These are phyloP conservation scores for Bombus waltoni DNA, from an alignment of 1,140 invertebrate genomes.

Conservation along the genomic window DNA sequence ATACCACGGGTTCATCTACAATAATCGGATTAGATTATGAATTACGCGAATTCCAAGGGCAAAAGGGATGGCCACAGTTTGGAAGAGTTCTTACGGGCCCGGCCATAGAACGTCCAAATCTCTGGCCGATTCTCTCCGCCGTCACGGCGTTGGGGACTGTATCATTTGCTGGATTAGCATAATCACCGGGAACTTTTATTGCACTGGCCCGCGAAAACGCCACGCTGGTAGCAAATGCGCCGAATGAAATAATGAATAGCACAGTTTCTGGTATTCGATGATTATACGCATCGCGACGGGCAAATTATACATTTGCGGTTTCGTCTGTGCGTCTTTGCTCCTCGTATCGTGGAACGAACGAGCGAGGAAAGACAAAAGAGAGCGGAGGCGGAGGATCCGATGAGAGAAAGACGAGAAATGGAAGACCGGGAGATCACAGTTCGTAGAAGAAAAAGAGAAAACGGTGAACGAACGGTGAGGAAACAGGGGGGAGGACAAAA, in stretches of 20 bases:
- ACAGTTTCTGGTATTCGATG: slow-evolving; percentile 82
- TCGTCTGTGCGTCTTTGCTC: slow-evolving; percentile 57
- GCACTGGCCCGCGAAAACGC: slow-evolving; percentile 64
- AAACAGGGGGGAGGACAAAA: background rate
- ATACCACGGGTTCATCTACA: slow-evolving; percentile 28
- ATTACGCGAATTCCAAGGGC: slow-evolving; percentile 25
- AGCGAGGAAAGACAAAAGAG: slow-evolving; percentile 19
- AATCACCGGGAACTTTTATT: slow-evolving; percentile 82
- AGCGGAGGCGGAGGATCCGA: slow-evolving; percentile 18
- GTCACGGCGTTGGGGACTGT: slow-evolving; percentile 55
- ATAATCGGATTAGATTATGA: slow-evolving; percentile 55
- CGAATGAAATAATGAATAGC: slow-evolving; percentile 83
- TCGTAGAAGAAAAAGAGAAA: slow-evolving; percentile 13
- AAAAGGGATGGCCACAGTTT: background rate
- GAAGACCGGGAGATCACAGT: background rate
- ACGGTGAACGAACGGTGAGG: background rate
- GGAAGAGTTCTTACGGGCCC: background rate
- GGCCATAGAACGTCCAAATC: slow-evolving; percentile 51
- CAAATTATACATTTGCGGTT: slow-evolving; percentile 82
- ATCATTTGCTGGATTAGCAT: slow-evolving; percentile 82
- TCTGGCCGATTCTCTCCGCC: slow-evolving; percentile 4
- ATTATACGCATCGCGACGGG: slow-evolving; percentile 80
- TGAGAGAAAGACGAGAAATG: background rate
- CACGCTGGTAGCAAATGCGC: slow-evolving; percentile 81
- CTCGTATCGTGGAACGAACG: slow-evolving; percentile 41